Evolutionary conservation across 2,888 invertebrate genomes (phyloP).

Genomic region (Hoplodrina ambigua): DNA sequence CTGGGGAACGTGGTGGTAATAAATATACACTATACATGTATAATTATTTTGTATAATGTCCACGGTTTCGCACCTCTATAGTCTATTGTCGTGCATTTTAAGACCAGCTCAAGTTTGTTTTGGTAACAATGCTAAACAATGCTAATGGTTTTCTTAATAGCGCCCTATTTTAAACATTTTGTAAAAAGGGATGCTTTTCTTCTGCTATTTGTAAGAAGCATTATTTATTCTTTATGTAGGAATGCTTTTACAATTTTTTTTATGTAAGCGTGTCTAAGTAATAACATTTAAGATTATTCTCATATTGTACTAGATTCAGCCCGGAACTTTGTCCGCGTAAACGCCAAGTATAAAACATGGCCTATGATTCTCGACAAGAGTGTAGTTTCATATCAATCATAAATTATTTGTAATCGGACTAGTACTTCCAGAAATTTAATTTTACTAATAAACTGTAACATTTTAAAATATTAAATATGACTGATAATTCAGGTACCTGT

Average conservation of each 20-base stretch:
- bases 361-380: too few species aligned
- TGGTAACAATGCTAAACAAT: constrained; percentile 71
- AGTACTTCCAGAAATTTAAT: too few species aligned
- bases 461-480: too few species aligned
- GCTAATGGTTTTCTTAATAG: constrained; percentile 74
- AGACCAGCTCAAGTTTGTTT: constrained; percentile 73
- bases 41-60: constrained; percentile 50
- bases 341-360: too few species aligned
- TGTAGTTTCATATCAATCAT: too few species aligned
- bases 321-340: too few species aligned
- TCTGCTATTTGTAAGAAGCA: constrained; percentile 26
- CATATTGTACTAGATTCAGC: too few species aligned
- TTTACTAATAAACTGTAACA: too few species aligned
- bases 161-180: constrained; percentile 66
- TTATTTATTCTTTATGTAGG: constrained; percentile 25
- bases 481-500: too few species aligned
- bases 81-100: constrained; percentile 74
- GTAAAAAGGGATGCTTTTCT: constrained; percentile 51
- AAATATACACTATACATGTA: constrained; percentile 63
- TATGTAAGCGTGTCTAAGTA: background rate
- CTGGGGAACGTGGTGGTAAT: constrained; percentile 82
- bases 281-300: too few species aligned
- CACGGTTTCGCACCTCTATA: constrained; percentile 70
- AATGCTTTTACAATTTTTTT: background rate
- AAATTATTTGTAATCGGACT: too few species aligned